Percentiles rank a stretch among this genome's conserved stretches.
phyloP scores from a whole-genome alignment of 2,797 vertebrate genomes.

The Atherinosoma microstoma region DNA sequence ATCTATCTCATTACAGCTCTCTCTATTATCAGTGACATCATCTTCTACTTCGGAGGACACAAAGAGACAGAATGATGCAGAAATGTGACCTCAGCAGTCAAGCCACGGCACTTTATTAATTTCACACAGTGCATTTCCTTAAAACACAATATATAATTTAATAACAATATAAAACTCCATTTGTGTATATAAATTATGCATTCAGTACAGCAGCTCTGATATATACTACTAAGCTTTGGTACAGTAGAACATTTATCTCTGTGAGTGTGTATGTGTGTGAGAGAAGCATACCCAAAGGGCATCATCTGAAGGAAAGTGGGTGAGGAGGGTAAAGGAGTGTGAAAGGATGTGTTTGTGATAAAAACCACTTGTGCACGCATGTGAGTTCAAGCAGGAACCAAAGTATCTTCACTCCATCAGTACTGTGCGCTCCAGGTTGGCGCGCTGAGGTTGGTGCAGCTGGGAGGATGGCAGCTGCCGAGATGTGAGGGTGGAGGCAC shows the following conservation, averaged over 20 bases:
- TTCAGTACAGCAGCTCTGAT: constrained; percentile 89
- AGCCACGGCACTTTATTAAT: constrained; percentile 92
- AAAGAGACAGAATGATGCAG: constrained; percentile 71
- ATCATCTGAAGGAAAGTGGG: constrained; percentile 30
- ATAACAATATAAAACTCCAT: constrained; percentile 92
- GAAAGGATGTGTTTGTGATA: constrained; percentile 41
- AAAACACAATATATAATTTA: constrained; percentile 89
- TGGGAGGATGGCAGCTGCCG: constrained; percentile 87
- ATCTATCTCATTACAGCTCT: constrained; percentile 3
- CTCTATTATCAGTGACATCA: constrained; percentile 14
- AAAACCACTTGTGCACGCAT: constrained; percentile 20
- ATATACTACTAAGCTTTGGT: constrained; percentile 91
- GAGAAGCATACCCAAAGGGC: constrained; percentile 36
- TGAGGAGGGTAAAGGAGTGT: constrained; percentile 10
- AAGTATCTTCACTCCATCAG: constrained; percentile 72
- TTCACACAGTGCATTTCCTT: constrained; percentile 92
- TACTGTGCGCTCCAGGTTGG: constrained; percentile 89
- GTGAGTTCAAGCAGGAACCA: constrained; percentile 52
- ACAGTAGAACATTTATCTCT: constrained; percentile 81
- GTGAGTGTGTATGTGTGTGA: constrained; percentile 33
- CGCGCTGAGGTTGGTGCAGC: constrained; percentile 85
- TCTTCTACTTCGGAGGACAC: constrained; percentile 25
- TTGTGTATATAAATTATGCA: constrained; percentile 94
- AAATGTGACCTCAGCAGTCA: constrained; percentile 90
- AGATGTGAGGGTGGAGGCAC: constrained; percentile 88